Conservation (phyloP, 2,113 vertebrate genomes). For the Engraulis encrasicolus region DNA sequence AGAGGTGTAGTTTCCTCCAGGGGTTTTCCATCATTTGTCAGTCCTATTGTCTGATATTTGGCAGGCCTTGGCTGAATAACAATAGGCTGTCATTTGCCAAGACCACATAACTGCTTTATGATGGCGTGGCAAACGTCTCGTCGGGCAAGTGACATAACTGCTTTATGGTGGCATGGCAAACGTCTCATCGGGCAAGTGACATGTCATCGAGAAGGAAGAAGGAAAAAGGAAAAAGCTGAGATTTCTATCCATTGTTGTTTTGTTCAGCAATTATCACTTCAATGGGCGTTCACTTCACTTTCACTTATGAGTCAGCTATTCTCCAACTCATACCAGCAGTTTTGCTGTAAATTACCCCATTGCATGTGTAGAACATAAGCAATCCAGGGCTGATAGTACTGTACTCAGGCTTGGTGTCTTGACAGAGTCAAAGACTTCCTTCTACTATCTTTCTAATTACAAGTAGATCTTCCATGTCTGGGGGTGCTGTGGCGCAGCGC, state of each 20-base stretch:
- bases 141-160: neutral
- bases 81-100: neutral
- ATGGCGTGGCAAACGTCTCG: neutral
- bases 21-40: neutral
- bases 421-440: too few relatives aligned
- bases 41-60: neutral
- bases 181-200: neutral
- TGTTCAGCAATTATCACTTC: neutral
- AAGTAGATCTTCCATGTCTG: neutral
- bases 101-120: neutral
- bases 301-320: neutral
- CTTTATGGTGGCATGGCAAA: neutral
- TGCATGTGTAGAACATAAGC: too few relatives aligned
- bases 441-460: too few relatives aligned
- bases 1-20: neutral
- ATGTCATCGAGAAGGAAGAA: slow-evolving; percentile 9
- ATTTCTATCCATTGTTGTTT: neutral
- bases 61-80: neutral
- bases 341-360: too few relatives aligned
- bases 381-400: too few relatives aligned
- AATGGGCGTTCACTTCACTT: neutral
- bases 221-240: neutral
- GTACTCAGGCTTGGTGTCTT: too few relatives aligned
- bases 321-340: too few relatives aligned
- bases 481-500: too few relatives aligned